These are phyloP conservation scores for Leptonema lineaticorne DNA, from an alignment of 1,140 invertebrate genomes.

Conservation along the genomic window DNA sequence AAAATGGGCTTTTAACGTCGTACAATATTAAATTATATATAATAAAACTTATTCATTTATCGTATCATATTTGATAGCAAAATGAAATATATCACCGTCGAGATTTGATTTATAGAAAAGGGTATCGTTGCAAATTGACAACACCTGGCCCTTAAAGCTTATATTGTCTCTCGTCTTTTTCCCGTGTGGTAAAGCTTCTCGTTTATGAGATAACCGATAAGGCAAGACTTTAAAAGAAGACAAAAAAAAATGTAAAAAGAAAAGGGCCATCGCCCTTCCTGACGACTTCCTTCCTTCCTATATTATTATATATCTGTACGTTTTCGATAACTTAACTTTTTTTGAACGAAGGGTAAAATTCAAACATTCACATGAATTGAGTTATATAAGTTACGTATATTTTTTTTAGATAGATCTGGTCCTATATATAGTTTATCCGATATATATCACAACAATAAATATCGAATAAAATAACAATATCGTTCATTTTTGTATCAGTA, in stretches of 20 bases:
- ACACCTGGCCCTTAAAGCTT: conserved; percentile 10
- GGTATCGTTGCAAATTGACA: background rate
- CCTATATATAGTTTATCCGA: too few species aligned
- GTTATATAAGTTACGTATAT: too few species aligned
- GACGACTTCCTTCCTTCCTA: conserved; percentile 23
- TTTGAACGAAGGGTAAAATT: conserved; percentile 12
- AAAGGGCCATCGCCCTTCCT: background rate
- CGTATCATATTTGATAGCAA: background rate
- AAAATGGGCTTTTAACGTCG: background rate
- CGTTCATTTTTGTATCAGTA: too few species aligned
- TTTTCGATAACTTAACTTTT: conserved; percentile 8
- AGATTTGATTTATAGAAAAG: conserved; percentile 3
- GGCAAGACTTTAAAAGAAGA: conserved; percentile 33
- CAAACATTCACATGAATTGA: too few species aligned
- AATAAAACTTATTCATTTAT: background rate
- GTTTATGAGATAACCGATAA: conserved; percentile 36
- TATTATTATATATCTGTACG: too few species aligned
- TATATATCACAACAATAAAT: too few species aligned
- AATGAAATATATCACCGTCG: background rate
- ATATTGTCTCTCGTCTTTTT: conserved; percentile 8
- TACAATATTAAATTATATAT: background rate
- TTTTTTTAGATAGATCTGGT: too few species aligned
- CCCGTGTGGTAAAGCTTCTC: conserved; percentile 26
- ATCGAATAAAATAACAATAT: too few species aligned
- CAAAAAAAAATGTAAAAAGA: conserved; percentile 25